These are phyloP conservation scores for Pachyuromys duprasi DNA, from an alignment of 2,797 vertebrate genomes.

Conservation along the genomic window DNA sequence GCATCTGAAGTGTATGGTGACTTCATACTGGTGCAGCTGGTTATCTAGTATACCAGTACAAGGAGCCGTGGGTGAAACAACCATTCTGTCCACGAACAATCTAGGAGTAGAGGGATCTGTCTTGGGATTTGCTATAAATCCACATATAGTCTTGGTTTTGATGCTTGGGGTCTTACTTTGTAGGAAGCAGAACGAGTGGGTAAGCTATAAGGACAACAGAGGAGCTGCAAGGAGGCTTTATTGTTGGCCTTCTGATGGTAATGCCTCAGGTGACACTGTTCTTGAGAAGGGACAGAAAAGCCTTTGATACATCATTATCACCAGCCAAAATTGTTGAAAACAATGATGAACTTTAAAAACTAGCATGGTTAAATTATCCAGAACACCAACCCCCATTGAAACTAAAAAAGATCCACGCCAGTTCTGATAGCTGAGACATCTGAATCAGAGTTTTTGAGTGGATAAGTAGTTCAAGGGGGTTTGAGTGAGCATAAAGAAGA, in stretches of 20 bases:
- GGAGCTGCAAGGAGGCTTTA: neutral
- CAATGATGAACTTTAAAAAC: neutral
- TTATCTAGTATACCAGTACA: neutral
- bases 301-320: neutral
- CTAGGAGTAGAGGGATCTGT: neutral
- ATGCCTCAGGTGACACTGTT: neutral
- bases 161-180: neutral
- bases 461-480: neutral
- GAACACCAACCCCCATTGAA: neutral
- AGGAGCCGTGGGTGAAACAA: neutral
- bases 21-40: neutral
- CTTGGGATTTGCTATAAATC: neutral
- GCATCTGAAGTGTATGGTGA: neutral
- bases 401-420: neutral
- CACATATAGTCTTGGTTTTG: neutral
- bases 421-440: slow-evolving; percentile 26
- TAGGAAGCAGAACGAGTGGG: neutral
- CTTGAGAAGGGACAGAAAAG: neutral
- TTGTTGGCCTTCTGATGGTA: neutral
- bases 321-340: slow-evolving; percentile 2
- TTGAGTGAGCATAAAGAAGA: neutral
- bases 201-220: neutral
- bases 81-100: neutral
- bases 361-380: neutral
- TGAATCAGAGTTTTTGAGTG: neutral